phyloP scores from a whole-genome alignment of 2,888 invertebrate species.

The Caenorhabditis angaria region DNA sequence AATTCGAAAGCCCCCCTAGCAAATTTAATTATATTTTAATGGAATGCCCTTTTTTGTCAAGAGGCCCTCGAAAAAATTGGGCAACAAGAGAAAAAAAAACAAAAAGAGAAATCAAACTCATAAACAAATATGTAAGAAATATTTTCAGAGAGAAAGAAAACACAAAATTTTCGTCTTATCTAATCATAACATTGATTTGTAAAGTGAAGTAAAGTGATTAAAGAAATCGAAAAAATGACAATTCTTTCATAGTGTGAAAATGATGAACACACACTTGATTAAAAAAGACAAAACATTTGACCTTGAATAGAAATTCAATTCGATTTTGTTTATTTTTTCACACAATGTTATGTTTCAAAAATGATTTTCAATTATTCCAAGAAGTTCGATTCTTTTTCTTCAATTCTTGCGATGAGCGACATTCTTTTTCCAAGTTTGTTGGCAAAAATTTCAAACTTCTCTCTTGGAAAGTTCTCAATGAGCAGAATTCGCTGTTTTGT shows the following conservation, averaged over 20 bases:
- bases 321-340: background rate
- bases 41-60: too few relatives aligned
- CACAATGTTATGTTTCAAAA: background rate
- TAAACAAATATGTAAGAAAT: too few relatives aligned
- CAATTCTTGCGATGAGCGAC: background rate
- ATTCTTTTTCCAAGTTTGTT: slow-evolving; percentile 9
- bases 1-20: too few relatives aligned
- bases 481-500: slow-evolving; percentile 53
- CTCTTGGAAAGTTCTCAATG: slow-evolving; percentile 47
- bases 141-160: background rate
- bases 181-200: background rate
- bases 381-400: background rate
- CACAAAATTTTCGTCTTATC: background rate
- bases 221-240: background rate
- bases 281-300: background rate
- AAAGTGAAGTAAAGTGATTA: background rate
- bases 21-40: too few relatives aligned
- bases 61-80: too few relatives aligned
- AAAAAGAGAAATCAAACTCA: too few relatives aligned
- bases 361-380: background rate
- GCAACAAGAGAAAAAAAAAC: too few relatives aligned
- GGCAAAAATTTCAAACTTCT: slow-evolving; percentile 26
- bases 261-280: background rate
- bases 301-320: background rate
- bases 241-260: too few relatives aligned